These are phyloP conservation scores for Ifrita kowaldi DNA, from an alignment of 2,113 vertebrate species.

Conservation along the genomic window DNA sequence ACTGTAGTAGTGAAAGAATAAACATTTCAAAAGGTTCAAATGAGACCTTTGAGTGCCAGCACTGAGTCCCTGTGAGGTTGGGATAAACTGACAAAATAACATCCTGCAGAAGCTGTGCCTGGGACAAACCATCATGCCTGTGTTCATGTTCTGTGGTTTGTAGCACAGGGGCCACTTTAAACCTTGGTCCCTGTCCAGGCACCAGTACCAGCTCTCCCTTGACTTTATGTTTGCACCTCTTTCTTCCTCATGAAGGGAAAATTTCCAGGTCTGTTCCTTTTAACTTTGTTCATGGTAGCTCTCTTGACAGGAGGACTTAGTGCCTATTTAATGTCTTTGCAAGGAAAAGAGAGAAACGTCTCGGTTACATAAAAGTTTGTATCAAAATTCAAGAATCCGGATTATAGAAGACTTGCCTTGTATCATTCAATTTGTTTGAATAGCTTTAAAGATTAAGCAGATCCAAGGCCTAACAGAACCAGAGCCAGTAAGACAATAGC, in stretches of 20 bases:
- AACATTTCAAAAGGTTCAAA: not conserved
- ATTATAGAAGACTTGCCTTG: slow-evolving; percentile 39
- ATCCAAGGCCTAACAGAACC: slow-evolving; percentile 61
- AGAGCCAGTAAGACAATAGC: slow-evolving; percentile 63
- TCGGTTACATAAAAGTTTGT: slow-evolving; percentile 55
- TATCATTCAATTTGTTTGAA: slow-evolving; percentile 54
- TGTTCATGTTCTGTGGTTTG: not conserved
- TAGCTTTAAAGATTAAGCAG: slow-evolving; percentile 65
- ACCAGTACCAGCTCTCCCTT: not conserved
- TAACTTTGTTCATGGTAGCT: not conserved
- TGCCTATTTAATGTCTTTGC: slow-evolving; percentile 40
- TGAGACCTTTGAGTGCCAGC: not conserved
- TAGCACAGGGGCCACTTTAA: not conserved
- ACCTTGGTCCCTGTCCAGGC: not conserved
- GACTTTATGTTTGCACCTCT: not conserved
- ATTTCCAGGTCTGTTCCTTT: slow-evolving; percentile 23
- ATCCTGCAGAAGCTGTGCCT: not conserved
- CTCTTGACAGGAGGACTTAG: slow-evolving; percentile 45
- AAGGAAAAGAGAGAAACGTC: slow-evolving; percentile 41
- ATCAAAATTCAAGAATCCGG: slow-evolving; percentile 62
- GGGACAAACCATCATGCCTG: not conserved
- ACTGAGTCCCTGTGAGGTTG: not conserved
- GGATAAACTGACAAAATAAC: not conserved
- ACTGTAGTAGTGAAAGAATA: not conserved
- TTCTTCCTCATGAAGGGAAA: not conserved